These are phyloP conservation scores for Calycopis cecrops DNA, from an alignment of 1,140 invertebrate genomes.

Conservation along the genomic window DNA sequence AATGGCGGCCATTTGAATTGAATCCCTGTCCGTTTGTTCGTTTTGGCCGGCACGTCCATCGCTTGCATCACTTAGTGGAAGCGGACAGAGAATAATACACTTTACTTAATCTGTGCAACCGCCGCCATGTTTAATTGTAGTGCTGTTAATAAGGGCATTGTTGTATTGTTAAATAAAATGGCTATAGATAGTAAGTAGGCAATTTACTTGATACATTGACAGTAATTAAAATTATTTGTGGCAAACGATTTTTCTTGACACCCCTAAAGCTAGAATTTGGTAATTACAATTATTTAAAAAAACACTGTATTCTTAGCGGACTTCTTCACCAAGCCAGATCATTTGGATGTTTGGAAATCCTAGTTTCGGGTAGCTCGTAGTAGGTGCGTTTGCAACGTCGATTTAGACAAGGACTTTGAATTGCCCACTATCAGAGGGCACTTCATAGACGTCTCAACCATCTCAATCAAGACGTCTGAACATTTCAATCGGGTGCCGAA, in stretches of 20 bases:
- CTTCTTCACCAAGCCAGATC: no score
- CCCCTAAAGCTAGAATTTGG: no score
- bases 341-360: no score
- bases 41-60: slow-evolving; percentile 27
- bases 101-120: slow-evolving; percentile 9
- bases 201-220: not conserved
- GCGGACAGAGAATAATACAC: slow-evolving; percentile 30
- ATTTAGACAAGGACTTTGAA: no score
- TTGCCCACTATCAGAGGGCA: no score
- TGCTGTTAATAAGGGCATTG: not conserved
- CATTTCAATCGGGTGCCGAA: no score
- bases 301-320: no score
- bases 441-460: no score
- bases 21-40: slow-evolving; percentile 36
- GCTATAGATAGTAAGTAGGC: not conserved
- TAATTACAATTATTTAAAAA: no score
- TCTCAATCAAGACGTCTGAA: no score
- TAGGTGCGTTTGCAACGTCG: no score
- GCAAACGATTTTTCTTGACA: not conserved
- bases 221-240: not conserved
- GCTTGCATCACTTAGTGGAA: slow-evolving; percentile 22
- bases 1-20: slow-evolving; percentile 60
- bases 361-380: no score
- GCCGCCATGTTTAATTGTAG: not conserved
- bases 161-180: not conserved